Percentiles rank a stretch among this genome's conserved stretches.
phyloP scores from a whole-genome alignment of 2,113 vertebrate species.

The Lethenteron reissneri region DNA sequence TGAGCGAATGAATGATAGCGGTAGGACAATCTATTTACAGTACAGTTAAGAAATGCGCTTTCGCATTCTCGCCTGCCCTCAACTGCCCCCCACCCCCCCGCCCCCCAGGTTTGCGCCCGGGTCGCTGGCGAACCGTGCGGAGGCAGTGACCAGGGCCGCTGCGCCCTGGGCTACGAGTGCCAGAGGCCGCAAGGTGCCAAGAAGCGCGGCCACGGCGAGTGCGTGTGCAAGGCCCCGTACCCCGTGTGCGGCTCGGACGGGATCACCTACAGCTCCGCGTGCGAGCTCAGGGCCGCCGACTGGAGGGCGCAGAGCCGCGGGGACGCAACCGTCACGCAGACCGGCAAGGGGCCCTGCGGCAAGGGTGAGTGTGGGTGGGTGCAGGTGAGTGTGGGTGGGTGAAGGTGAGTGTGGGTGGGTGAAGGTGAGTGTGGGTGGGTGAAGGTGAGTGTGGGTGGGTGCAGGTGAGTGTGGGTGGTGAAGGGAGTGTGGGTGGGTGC shows the following conservation, averaged over 20 bases:
- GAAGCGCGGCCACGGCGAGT: slow-evolving; percentile 28
- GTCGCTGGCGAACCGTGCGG: slow-evolving; percentile 34
- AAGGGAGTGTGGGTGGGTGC: no score
- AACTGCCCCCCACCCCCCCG: not conserved
- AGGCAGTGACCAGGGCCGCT: slow-evolving; percentile 23
- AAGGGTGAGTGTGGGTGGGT: slow-evolving; percentile 30
- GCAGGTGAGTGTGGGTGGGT: no score
- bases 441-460: no score
- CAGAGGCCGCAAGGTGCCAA: slow-evolving; percentile 19
- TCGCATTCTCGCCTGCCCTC: not conserved
- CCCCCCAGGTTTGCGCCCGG: slow-evolving; percentile 24
- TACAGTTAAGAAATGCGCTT: not conserved
- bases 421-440: no score
- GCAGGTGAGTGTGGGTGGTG: no score
- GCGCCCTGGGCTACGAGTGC: slow-evolving; percentile 42
- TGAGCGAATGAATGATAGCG: not conserved
- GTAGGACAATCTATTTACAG: not conserved
- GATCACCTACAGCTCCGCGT: slow-evolving; percentile 36
- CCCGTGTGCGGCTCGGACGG: slow-evolving; percentile 59
- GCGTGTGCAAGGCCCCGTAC: slow-evolving; percentile 43
- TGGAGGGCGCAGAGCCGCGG: slow-evolving; percentile 24
- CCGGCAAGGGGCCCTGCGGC: slow-evolving; percentile 53
- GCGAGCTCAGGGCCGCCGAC: slow-evolving; percentile 43
- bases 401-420: no score
- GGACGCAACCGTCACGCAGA: slow-evolving; percentile 25